Conservation (phyloP, 2,888 invertebrate species). For the Phalera bucephala region DNA sequence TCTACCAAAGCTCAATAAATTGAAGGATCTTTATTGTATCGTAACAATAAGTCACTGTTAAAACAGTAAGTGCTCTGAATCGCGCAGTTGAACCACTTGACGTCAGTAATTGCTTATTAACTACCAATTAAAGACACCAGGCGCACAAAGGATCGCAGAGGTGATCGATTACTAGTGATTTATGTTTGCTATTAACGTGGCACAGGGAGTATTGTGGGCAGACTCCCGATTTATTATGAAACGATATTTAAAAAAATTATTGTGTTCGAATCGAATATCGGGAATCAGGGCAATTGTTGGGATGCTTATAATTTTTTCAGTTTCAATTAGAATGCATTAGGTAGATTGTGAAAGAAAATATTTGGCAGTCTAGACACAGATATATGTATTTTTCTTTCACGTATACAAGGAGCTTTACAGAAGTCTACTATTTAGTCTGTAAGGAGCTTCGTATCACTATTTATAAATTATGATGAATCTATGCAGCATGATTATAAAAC, state of each 20-base stretch:
- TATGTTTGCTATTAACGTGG: slow-evolving; percentile 27
- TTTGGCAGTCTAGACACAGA: too few species aligned
- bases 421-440: too few species aligned
- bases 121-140: slow-evolving; percentile 47
- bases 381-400: too few species aligned
- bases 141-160: slow-evolving; percentile 28
- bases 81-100: slow-evolving; percentile 16
- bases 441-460: too few species aligned
- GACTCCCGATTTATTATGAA: slow-evolving; percentile 15
- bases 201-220: slow-evolving; percentile 16
- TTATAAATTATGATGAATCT: too few species aligned
- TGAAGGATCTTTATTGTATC: slow-evolving; percentile 1
- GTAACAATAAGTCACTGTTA: slow-evolving; percentile 12
- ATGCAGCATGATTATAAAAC: too few species aligned
- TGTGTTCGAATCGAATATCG: too few species aligned
- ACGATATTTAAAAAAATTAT: slow-evolving; percentile 6
- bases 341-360: too few species aligned
- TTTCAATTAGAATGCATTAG: too few species aligned
- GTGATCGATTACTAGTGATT: slow-evolving; percentile 37
- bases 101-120: slow-evolving; percentile 37
- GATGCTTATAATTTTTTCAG: too few species aligned
- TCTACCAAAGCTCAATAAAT: slow-evolving; percentile 1
- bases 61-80: slow-evolving; percentile 12
- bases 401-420: too few species aligned
- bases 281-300: too few species aligned